phyloP scores from a whole-genome alignment of 2,888 invertebrate species.

The Eupithecia subumbrata region DNA sequence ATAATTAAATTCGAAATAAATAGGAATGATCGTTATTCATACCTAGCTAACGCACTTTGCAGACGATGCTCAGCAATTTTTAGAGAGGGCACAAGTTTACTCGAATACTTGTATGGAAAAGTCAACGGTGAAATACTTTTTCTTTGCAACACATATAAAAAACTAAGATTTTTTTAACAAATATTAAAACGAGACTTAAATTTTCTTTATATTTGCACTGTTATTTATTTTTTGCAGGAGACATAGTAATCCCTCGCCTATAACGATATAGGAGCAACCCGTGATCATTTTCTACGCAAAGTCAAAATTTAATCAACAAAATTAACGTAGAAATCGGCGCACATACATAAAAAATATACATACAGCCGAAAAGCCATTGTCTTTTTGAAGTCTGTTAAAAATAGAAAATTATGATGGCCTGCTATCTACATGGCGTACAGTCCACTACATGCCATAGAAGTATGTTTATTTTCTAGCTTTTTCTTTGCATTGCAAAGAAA shows the following conservation, averaged over 20 bases:
- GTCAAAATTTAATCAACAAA: no score
- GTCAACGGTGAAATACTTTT: background rate
- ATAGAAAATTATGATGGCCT: background rate
- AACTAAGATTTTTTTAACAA: background rate
- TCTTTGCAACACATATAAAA: background rate
- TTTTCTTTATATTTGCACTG: no score
- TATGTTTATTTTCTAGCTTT: background rate
- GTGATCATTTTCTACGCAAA: no score
- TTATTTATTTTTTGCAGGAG: no score
- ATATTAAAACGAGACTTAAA: no score
- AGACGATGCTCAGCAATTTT: slow-evolving; percentile 22
- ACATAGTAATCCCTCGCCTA: no score
- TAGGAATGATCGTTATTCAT: slow-evolving; percentile 73
- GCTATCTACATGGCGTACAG: background rate
- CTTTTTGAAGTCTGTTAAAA: no score
- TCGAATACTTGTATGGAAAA: background rate
- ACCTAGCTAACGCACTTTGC: slow-evolving; percentile 30
- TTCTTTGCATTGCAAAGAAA: background rate
- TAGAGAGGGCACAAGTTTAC: background rate
- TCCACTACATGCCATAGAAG: background rate
- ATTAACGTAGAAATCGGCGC: no score
- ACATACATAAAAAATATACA: no score
- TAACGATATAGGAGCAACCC: no score
- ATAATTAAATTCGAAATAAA: slow-evolving; percentile 72
- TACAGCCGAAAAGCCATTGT: no score